Evolutionary conservation across 2,888 invertebrate genomes (phyloP).

Genomic region (Steromphala cineraria): DNA sequence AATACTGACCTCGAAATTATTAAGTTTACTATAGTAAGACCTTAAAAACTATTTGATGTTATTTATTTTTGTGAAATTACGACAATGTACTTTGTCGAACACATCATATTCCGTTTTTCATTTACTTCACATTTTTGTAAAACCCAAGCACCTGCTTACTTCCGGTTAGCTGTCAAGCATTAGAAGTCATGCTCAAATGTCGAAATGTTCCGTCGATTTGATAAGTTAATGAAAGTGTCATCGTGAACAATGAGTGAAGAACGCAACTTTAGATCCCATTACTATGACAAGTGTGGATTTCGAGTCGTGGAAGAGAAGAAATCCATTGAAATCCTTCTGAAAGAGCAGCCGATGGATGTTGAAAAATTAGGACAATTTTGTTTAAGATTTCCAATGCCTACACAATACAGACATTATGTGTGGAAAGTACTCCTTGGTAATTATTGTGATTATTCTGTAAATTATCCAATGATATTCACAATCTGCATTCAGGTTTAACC

Average conservation of each 20-base stretch:
- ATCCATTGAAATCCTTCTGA: conserved; percentile 90
- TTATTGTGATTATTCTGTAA: too few species aligned
- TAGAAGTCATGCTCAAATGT: too few species aligned
- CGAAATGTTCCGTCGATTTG: too few species aligned
- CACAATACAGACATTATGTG: conserved; percentile 85
- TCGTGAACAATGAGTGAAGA: conserved; percentile 47
- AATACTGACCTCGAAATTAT: too few species aligned
- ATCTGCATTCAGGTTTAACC: neutral
- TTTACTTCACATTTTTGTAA: neutral
- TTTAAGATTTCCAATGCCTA: conserved; percentile 88
- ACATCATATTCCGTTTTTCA: neutral
- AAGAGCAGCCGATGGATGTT: conserved; percentile 88
- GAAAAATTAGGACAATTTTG: conserved; percentile 90
- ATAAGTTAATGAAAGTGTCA: neutral
- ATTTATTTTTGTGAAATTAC: too few species aligned
- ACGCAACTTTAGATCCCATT: conserved; percentile 77
- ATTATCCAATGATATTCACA: neutral
- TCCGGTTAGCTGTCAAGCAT: too few species aligned
- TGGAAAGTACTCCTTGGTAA: conserved; percentile 91
- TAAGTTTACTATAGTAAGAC: too few species aligned
- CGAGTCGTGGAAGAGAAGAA: conserved; percentile 90
- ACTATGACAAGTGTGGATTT: conserved; percentile 84
- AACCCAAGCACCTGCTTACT: too few species aligned
- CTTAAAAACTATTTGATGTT: too few species aligned
- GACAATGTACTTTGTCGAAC: too few species aligned